Evolutionary conservation across 2,888 invertebrate genomes (phyloP), one percentile per base, ranked within the genome.

Genomic region (Choreutis nemorana): DNA sequence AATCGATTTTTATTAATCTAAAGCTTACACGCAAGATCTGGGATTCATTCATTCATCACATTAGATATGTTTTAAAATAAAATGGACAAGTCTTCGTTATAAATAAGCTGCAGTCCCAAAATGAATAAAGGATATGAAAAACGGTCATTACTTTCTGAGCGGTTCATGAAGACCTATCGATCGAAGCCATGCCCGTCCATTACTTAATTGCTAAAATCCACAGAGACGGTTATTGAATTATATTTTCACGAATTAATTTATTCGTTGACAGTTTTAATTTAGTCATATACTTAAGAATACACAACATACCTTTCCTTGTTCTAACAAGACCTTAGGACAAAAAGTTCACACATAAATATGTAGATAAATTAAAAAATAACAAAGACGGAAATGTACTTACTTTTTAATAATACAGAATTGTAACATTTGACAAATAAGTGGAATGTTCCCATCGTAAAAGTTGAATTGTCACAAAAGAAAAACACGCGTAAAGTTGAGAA

Each of bases 121-220:
- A n/a, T n/a, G n/a, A n/a, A n/a, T n/a, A n/a, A n/a, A n/a, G n/a
- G n/a, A n/a, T n/a, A n/a, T n/a, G n/a, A n/a, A n/a, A n/a, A n/a
- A n/a, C n/a, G n/a, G n/a, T n/a, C n/a, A n/a, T n/a, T n/a, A n/a
- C n/a, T n/a, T n/a, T n/a, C n/a, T n/a, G n/a, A n/a, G n/a, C n/a
- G n/a, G n/a, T n/a, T n/a, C n/a, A n/a, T n/a, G n/a, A n/a, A n/a
- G n/a, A 31, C 26, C 18, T 27, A 45, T 47, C 47, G 48, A 50
- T 47, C 51, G 42, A 13, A 25, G 22, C 18, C 39, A n/a, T n/a
- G 35, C 40, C 32, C 34, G 31, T 52, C 55, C 55, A 56, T 57
- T 57, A 55, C 51, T 45, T 57, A 55, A 57, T 57, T 55, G 48
- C 34, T 33, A 40, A 51, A 51, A 50, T 42, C 46, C 34, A 42